phyloP scores from a whole-genome alignment of 1,140 invertebrate species.

The Drosophila biarmipes region DNA sequence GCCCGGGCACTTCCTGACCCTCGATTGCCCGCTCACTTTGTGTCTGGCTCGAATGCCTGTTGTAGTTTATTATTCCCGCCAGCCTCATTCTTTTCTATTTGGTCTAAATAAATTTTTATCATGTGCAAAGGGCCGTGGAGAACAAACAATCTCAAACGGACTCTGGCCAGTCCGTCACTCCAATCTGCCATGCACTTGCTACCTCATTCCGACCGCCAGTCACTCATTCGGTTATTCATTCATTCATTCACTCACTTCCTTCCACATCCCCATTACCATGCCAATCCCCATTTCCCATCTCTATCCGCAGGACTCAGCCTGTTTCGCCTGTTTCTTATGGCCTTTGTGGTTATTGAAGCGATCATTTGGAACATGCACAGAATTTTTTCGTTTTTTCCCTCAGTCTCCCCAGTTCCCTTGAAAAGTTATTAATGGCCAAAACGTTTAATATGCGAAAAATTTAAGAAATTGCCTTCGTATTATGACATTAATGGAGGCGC shows the following conservation, averaged over 20 bases:
- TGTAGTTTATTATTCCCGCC: slow-evolving; percentile 81
- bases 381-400: slow-evolving; percentile 61
- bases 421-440: slow-evolving; percentile 71
- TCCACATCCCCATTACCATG: background rate
- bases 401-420: background rate
- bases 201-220: slow-evolving; percentile 30
- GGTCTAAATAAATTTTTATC: slow-evolving; percentile 83
- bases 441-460: slow-evolving; percentile 80
- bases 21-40: slow-evolving; percentile 40
- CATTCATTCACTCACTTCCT: slow-evolving; percentile 48
- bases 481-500: slow-evolving; percentile 75
- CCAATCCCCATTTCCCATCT: background rate
- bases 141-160: slow-evolving; percentile 31
- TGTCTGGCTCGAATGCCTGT: slow-evolving; percentile 40
- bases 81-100: slow-evolving; percentile 80
- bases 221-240: slow-evolving; percentile 48
- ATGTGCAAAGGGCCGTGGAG: slow-evolving; percentile 60
- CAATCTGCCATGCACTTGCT: slow-evolving; percentile 40
- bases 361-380: slow-evolving; percentile 83
- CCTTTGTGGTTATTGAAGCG: slow-evolving; percentile 84
- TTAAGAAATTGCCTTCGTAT: slow-evolving; percentile 83
- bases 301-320: slow-evolving; percentile 5
- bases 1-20: slow-evolving; percentile 51
- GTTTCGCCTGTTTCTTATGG: slow-evolving; percentile 76
- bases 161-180: slow-evolving; percentile 35